These are phyloP conservation scores for Cyprinus carpio DNA, from an alignment of 2,113 vertebrate genomes.

Conservation along the genomic window DNA sequence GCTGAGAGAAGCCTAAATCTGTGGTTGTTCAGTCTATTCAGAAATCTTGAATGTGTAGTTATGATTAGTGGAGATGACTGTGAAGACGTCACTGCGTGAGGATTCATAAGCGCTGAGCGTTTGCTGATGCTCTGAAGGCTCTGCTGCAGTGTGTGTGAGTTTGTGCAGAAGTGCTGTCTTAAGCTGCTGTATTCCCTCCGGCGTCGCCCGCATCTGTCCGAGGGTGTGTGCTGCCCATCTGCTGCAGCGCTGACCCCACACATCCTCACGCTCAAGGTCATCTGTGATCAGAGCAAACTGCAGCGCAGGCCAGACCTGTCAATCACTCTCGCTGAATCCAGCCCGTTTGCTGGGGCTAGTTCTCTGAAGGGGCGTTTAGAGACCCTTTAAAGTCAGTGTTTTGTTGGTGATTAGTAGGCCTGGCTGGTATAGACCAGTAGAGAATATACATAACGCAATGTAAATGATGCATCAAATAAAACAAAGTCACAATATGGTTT, in stretches of 20 bases:
- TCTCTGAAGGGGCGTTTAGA: not conserved
- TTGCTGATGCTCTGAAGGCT: too few relatives aligned
- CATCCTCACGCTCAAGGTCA: slow-evolving; percentile 71
- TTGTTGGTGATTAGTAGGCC: not conserved
- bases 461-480: not conserved
- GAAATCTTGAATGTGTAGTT: too few relatives aligned
- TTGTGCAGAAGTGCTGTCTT: slow-evolving; percentile 57
- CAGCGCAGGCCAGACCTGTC: slow-evolving; percentile 56
- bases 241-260: slow-evolving; percentile 63
- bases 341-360: not conserved
- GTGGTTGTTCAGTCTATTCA: too few relatives aligned
- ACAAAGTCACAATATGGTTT: not conserved
- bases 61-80: too few relatives aligned
- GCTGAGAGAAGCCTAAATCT: too few relatives aligned
- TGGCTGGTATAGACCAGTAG: not conserved
- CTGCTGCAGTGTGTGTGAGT: slow-evolving; percentile 15
- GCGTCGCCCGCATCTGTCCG: slow-evolving; percentile 75
- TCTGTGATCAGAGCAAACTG: slow-evolving; percentile 61
- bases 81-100: too few relatives aligned
- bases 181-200: slow-evolving; percentile 62
- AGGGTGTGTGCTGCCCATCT: slow-evolving; percentile 71
- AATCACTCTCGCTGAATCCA: slow-evolving; percentile 7
- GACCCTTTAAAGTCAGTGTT: not conserved
- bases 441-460: not conserved
- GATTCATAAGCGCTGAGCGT: too few relatives aligned